Evolutionary conservation across 2,888 invertebrate species (phyloP), one percentile per base, ranked within the genome.

Genomic region (Calameuta pallipes): DNA sequence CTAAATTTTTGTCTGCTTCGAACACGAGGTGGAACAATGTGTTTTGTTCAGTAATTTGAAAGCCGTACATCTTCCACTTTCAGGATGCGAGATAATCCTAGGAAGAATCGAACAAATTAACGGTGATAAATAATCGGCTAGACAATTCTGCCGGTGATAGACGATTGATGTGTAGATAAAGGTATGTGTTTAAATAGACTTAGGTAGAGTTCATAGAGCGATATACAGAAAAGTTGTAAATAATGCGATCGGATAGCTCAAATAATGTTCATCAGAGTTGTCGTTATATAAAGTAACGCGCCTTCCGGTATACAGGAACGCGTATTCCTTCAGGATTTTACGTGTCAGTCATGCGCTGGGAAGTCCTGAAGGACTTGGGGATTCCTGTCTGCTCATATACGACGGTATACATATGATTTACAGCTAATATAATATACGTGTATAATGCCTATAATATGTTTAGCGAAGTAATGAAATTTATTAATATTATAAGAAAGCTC

Each of bases 381-480:
- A 56, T 56, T 56, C 56, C 77, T 84, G 80, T 85, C 82, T 83
- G 80, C 82, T 80, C 82, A 82, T 83, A 82, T 83, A 82, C 15
- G 12, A 74, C 30, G 30, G 31, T 85, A 70, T 76, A 69, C 76
- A 75, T 31, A 74, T 36, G 56, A 56, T 56, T 56, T 56, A 56
- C 56, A 23, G 56, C 56, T 56, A 23, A 56, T 56, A 56, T 56
- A 71, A 71, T 71, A 71, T 31, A 35, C 74, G 75, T 71, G 74
- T 35, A 84, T 82, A 82, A 84, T 73, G 80, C 82, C 81, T 80
- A 81, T 82, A 82, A 83, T 76, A 82, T 83, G 81, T 81, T 79
- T 85, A 85, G 85, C 35, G 13, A 74, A 15, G 34, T 36, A 36
- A 34, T 35, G 36, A 35, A 34, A 74, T 74, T 74, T 74, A 35